These are phyloP conservation scores for Elysia chlorotica DNA, from an alignment of 1,140 invertebrate genomes.

Conservation along the genomic window DNA sequence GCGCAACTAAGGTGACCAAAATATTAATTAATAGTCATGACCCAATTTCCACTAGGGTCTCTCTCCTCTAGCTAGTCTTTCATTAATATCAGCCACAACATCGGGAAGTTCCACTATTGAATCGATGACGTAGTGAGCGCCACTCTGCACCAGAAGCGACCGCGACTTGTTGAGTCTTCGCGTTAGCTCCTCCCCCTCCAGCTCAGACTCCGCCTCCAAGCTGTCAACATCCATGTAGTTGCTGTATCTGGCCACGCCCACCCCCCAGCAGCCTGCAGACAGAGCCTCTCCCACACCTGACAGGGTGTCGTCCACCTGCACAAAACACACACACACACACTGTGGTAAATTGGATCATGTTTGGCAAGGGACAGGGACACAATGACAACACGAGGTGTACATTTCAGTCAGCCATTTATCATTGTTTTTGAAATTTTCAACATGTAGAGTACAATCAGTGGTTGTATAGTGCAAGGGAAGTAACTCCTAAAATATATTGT, in stretches of 20 bases:
- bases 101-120: constrained; percentile 56
- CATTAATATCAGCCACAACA: constrained; percentile 59
- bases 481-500: too few species aligned
- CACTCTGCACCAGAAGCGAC: constrained; percentile 53
- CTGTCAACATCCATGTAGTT: constrained; percentile 62
- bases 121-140: constrained; percentile 63
- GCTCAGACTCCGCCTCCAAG: constrained; percentile 48
- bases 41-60: constrained; percentile 45
- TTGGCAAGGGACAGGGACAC: not conserved
- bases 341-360: not conserved
- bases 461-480: too few species aligned
- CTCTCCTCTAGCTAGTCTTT: constrained; percentile 55
- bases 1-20: too few species aligned
- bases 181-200: constrained; percentile 51
- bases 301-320: constrained; percentile 58
- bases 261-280: constrained; percentile 62
- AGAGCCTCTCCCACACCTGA: constrained; percentile 61
- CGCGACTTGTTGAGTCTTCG: constrained; percentile 42
- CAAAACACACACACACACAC: not conserved
- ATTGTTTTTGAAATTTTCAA: too few species aligned
- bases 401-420: too few species aligned
- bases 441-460: too few species aligned
- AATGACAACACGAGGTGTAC: constrained; percentile 55
- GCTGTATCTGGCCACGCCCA: constrained; percentile 60
- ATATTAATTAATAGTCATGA: too few species aligned